A percentile compares a stretch with the other conserved stretches of the same genome.
Conservation (phyloP, 2,797 vertebrate species). For the Zonotrichia albicollis region DNA sequence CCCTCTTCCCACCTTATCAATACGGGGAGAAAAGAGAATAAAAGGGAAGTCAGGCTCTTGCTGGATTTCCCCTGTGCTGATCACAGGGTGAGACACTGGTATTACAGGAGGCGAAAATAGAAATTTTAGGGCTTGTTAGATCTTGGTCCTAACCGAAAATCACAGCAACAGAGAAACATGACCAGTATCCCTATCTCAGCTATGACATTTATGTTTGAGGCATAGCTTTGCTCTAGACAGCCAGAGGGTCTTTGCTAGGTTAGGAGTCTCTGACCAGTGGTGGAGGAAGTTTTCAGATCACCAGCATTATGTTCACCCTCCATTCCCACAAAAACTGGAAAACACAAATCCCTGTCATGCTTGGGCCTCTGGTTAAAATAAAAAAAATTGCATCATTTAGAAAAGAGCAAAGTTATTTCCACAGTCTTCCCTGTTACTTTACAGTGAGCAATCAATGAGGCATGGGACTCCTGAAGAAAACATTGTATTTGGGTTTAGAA, state of each 20-base stretch:
- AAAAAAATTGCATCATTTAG: neutral
- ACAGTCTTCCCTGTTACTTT: neutral
- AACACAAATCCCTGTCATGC: neutral
- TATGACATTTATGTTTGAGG: neutral
- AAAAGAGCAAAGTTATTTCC: neutral
- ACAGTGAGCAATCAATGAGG: neutral
- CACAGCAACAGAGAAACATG: neutral
- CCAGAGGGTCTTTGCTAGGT: neutral
- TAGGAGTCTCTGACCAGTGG: neutral
- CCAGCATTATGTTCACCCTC: neutral
- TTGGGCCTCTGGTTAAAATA: neutral
- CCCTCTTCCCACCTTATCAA: neutral
- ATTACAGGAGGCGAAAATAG: neutral
- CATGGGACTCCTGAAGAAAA: neutral
- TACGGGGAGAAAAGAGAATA: neutral
- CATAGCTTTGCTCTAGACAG: neutral
- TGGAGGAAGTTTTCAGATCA: neutral
- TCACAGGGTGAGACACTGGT: neutral
- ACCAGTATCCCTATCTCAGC: neutral
- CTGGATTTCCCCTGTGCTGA: neutral
- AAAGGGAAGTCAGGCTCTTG: neutral
- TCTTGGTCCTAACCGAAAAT: accelerated
- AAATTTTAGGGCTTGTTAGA: neutral
- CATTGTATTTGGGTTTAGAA: neutral
- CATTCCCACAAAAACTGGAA: neutral